Percentiles rank a stretch among this genome's conserved stretches.
Evolutionary conservation across 2,113 vertebrate species (phyloP).

Genomic region (Megalops atlanticus): DNA sequence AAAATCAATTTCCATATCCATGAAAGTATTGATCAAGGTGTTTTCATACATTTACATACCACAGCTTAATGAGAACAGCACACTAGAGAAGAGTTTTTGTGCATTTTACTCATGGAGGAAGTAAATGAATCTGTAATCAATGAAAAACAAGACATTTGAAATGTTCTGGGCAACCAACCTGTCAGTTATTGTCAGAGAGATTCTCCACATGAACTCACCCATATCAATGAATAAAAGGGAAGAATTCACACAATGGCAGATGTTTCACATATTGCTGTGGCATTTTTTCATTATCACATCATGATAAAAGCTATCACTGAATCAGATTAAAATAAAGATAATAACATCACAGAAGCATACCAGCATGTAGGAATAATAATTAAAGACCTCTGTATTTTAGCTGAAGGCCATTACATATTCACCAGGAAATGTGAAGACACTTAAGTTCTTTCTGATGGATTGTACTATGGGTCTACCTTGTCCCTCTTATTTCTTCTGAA

Average conservation of each 20-base stretch:
- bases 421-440: too few relatives aligned
- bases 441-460: too few relatives aligned
- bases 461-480: too few relatives aligned
- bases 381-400: not conserved
- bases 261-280: not conserved
- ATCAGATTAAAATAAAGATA: not conserved
- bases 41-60: not conserved
- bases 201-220: slow-evolving; percentile 34
- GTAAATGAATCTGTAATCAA: slow-evolving; percentile 61
- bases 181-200: slow-evolving; percentile 61
- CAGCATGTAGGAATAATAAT: not conserved
- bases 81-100: not conserved
- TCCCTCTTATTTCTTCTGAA: too few relatives aligned
- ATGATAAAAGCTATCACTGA: not conserved
- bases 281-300: not conserved
- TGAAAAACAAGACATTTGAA: slow-evolving; percentile 40
- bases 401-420: not conserved
- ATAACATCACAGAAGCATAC: not conserved
- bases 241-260: not conserved
- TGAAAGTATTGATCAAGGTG: too few relatives aligned
- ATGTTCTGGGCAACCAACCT: slow-evolving; percentile 52
- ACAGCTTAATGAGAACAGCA: slow-evolving; percentile 17
- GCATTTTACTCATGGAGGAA: slow-evolving; percentile 32
- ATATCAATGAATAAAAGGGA: slow-evolving; percentile 28
- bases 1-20: not conserved